Evolutionary conservation across 92 coral and sea anemone genomes (phyloP).

Genomic region (Porites rus): DNA sequence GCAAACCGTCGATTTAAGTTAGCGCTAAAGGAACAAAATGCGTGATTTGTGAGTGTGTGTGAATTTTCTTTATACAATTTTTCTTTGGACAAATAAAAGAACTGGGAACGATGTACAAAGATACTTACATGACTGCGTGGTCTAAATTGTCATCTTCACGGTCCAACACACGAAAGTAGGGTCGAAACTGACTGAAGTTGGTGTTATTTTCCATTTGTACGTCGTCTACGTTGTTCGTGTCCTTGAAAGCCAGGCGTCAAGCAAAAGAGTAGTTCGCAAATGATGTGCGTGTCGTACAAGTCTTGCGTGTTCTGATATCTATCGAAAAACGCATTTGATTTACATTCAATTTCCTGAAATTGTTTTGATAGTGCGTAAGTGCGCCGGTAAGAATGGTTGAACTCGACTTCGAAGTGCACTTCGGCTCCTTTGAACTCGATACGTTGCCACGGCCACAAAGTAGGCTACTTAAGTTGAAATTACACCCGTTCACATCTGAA

Average conservation of each 20-base stretch:
- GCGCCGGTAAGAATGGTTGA: neutral
- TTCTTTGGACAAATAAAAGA: too few species aligned
- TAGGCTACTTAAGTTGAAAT: slow-evolving; percentile 21
- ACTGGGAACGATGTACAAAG: neutral
- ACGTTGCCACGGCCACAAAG: slow-evolving; percentile 18
- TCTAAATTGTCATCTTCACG: too few species aligned
- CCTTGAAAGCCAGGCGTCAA: too few species aligned
- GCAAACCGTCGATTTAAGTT: slow-evolving; percentile 26
- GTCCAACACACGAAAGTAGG: too few species aligned
- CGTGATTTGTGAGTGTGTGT: neutral
- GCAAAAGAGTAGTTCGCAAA: too few species aligned
- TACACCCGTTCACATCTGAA: slow-evolving; percentile 7
- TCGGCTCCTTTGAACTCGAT: neutral
- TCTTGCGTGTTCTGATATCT: neutral
- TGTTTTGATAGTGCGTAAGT: too few species aligned
- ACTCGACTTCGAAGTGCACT: slow-evolving; percentile 3
- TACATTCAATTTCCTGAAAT: too few species aligned
- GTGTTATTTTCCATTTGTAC: too few species aligned
- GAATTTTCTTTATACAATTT: neutral
- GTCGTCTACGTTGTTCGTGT: too few species aligned
- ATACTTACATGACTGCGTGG: neutral
- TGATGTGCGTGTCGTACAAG: neutral
- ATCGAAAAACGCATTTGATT: neutral
- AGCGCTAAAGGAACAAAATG: slow-evolving; percentile 4
- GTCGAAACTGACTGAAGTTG: too few species aligned